Evolutionary conservation across 1,140 invertebrate genomes (phyloP), one percentile per base, ranked within the genome.

Genomic region (Drosophila ficusphila): DNA sequence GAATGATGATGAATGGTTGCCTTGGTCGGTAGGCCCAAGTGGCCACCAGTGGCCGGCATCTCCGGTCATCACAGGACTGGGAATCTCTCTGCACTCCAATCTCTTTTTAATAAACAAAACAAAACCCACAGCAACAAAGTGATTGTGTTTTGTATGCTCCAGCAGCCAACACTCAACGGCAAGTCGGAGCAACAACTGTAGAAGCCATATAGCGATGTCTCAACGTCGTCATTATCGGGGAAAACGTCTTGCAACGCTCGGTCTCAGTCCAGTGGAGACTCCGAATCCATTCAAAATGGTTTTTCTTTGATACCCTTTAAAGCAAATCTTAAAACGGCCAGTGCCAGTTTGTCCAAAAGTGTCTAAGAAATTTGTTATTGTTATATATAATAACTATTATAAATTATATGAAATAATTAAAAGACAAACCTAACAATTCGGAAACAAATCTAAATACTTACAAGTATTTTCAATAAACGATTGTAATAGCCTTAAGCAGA

Each of bases 91-190:
- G 72, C 67, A 57, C 61, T 68, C 58, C 76, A 85, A 85, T 85
- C 81, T 86, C 57, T 85, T 85, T 85, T 85, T 85, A 85, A 85
- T 85, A 85, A 85, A 85, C 81, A 86, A 76, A 85, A 72, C 60
- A 65, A 76, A 79, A 85, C 56, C 47, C 44, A 51, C 48, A 62
- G 41, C 51, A 60, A 60, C 51, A 74, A 61, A 76, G 75, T 70
- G 76, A 81, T 85, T 86, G 61, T 76, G 81, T 58, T 76, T 42
- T 58, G 61, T 46, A 76, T 76, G 79, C 61, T 76, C 51, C 53
- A 68, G 48, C 61, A 29, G 71, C 56, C 29, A 76, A 76, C 71
- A 85, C 79, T 85, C 75, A 75, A 85, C 56, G 46, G 70, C 29
- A 34, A 57, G 31, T 57, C 19, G 27, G 29, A 34, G 12, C 3